These are phyloP conservation scores for Thymelicus lineola DNA, from an alignment of 2,888 invertebrate species.

Conservation along the genomic window DNA sequence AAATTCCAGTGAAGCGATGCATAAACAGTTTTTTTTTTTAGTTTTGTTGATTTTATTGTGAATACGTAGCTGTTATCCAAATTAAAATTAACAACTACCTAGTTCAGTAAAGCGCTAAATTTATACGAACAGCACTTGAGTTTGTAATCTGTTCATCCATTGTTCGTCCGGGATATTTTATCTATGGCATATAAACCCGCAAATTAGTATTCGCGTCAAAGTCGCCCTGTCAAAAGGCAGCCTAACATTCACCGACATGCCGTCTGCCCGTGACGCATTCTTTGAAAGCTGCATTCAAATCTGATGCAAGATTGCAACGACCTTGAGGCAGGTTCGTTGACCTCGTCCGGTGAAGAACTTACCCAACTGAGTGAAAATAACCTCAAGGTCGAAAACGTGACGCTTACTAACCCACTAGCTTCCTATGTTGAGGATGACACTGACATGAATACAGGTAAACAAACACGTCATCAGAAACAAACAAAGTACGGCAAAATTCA, in stretches of 20 bases:
- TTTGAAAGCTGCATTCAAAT: conserved; percentile 9
- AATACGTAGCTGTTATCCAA: no score
- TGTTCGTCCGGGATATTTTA: no score
- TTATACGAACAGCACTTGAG: no score
- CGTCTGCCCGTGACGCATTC: conserved; percentile 11
- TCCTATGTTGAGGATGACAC: background rate
- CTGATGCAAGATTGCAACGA: conserved; percentile 12
- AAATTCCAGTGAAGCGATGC: no score
- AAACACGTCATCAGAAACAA: background rate
- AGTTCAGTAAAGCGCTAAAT: no score
- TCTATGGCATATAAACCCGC: background rate
- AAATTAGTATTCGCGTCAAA: background rate
- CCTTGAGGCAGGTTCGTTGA: conserved; percentile 1
- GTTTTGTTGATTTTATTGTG: no score
- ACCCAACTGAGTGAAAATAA: conserved; percentile 5
- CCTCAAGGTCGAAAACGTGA: background rate
- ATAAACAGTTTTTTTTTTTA: no score
- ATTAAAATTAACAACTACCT: no score
- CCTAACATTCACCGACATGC: conserved; percentile 10
- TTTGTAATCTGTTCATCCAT: no score
- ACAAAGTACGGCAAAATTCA: background rate
- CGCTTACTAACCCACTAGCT: background rate
- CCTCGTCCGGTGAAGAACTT: background rate
- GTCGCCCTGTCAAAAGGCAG: background rate
- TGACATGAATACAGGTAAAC: background rate